Conservation (phyloP, 2,113 vertebrate genomes). For the Capricornis sumatraensis region DNA sequence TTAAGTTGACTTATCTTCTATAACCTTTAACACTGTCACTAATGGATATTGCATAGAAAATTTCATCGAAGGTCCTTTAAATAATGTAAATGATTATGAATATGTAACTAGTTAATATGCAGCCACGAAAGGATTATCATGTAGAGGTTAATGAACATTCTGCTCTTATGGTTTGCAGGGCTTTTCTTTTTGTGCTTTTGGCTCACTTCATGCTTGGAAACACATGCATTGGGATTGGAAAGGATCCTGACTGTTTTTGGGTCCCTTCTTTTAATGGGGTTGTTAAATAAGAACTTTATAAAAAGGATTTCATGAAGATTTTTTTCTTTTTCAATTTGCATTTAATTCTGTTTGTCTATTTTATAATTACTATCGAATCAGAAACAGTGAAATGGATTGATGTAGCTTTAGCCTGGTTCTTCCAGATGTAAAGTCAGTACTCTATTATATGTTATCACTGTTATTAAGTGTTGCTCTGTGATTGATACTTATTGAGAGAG, state of each 20-base stretch:
- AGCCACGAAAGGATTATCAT: conserved; percentile 85
- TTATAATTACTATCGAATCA: conserved; percentile 57
- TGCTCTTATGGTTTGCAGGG: conserved; percentile 82
- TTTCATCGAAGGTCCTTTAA: conserved; percentile 86
- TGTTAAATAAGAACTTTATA: conserved; percentile 72
- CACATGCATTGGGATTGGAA: conserved; percentile 72
- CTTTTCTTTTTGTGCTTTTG: conserved; percentile 80
- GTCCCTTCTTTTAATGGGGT: conserved; percentile 68
- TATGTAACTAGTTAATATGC: conserved; percentile 91
- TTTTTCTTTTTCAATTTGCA: conserved; percentile 54
- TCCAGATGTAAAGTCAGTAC: conserved; percentile 30
- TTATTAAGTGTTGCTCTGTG: conserved; percentile 52
- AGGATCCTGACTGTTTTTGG: conserved; percentile 68
- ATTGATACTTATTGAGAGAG: conserved; percentile 55
- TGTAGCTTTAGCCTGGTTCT: conserved; percentile 42
- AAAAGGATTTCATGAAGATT: conserved; percentile 68
- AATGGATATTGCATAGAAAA: conserved; percentile 87
- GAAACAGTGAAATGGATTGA: conserved; percentile 55
- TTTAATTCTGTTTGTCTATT: conserved; percentile 68
- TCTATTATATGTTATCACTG: conserved; percentile 53
- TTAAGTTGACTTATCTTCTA: conserved; percentile 85
- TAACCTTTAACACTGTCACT: conserved; percentile 87
- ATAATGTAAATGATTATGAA: conserved; percentile 91
- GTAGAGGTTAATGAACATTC: conserved; percentile 89
- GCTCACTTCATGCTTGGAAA: conserved; percentile 82